phyloP scores from a whole-genome alignment of 2,113 vertebrate genomes.

The Pygoscelis adeliae region DNA sequence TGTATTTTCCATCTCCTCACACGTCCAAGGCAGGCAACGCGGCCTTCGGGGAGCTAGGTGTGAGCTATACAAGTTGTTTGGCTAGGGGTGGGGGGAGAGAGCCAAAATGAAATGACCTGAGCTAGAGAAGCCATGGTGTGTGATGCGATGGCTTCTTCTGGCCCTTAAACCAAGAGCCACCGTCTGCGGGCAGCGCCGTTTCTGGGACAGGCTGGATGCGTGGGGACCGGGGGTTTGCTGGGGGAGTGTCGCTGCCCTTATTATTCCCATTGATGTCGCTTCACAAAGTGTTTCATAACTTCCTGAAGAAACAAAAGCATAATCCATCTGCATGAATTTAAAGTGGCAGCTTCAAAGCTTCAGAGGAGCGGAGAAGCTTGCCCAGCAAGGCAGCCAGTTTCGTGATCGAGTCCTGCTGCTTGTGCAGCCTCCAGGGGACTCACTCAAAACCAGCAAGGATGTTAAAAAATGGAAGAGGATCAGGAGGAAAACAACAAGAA shows the following conservation, averaged over 20 bases:
- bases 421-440: not conserved
- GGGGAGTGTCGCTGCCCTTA: not conserved
- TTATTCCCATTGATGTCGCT: not conserved
- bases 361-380: not conserved
- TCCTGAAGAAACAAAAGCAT: constrained; percentile 16
- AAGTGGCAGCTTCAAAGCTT: constrained; percentile 58
- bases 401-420: not conserved
- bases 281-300: constrained; percentile 1
- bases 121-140: fast-evolving
- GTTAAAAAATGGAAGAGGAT: not conserved
- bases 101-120: fast-evolving
- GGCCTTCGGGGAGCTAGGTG: not conserved
- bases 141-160: not conserved
- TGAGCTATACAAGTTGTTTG: constrained; percentile 7
- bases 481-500: constrained; percentile 24
- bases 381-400: not conserved
- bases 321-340: not conserved
- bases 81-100: not conserved
- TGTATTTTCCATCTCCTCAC: constrained; percentile 60
- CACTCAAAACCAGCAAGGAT: not conserved
- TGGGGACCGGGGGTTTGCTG: fast-evolving
- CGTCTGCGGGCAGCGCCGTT: fast-evolving
- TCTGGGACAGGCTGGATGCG: not conserved
- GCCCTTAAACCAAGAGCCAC: fast-evolving
- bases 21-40: not conserved